These are phyloP conservation scores for Crossaster papposus DNA, from an alignment of 53 echinoderm and acorn worm species.

Conservation along the genomic window DNA sequence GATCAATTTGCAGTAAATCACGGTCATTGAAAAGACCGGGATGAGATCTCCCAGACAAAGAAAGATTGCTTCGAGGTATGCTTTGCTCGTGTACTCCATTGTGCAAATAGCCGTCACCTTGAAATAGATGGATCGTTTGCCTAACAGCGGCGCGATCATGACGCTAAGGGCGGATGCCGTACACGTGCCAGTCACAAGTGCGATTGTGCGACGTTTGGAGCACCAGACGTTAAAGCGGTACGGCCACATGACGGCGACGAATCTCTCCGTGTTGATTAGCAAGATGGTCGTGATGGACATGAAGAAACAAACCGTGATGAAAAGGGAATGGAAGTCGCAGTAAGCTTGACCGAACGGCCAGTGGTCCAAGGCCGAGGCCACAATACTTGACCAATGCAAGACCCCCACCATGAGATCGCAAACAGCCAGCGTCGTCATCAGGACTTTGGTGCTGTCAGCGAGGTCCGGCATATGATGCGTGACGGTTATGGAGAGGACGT, in stretches of 20 bases:
- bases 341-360: conserved; percentile 20
- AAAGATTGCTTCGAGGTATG: neutral
- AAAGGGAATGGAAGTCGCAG: neutral
- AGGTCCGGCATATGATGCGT: conserved; percentile 3
- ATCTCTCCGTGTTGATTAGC: conserved; percentile 20
- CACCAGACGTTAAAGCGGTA: conserved; percentile 22
- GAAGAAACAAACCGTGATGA: neutral
- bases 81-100: neutral
- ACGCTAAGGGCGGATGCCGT: neutral
- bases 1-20: neutral
- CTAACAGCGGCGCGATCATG: neutral
- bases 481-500: conserved; percentile 35
- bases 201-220: conserved; percentile 11
- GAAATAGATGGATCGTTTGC: neutral
- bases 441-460: conserved; percentile 45
- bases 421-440: conserved; percentile 38
- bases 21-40: neutral
- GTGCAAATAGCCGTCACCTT: neutral
- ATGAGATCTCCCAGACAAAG: neutral
- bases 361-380: conserved; percentile 14
- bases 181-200: neutral
- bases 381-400: neutral
- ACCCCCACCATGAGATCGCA: conserved; percentile 19
- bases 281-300: conserved; percentile 6
- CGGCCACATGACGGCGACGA: conserved; percentile 14